Conservation (phyloP, 2,113 vertebrate genomes). For the Uria lomvia region DNA sequence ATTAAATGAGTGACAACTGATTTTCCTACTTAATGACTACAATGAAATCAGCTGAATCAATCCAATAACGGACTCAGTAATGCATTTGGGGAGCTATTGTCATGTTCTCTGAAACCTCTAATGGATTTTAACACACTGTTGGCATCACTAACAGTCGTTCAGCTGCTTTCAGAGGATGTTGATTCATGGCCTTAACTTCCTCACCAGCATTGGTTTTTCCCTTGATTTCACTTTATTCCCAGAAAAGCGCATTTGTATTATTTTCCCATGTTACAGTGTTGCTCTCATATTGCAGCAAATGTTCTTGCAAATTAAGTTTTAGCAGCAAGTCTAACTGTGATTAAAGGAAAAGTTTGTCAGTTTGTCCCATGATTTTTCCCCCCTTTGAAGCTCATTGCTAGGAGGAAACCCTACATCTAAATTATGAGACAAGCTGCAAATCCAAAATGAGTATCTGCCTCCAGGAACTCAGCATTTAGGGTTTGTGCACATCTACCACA, state of each 20-base stretch:
- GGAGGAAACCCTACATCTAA: neutral
- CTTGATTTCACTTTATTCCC: neutral
- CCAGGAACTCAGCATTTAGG: neutral
- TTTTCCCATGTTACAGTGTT: neutral
- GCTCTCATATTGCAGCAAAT: neutral
- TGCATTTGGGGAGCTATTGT: neutral
- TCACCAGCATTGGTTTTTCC: neutral
- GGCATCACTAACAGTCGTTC: neutral
- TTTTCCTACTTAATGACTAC: neutral
- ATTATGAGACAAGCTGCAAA: neutral
- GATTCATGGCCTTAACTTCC: neutral
- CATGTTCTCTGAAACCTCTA: neutral
- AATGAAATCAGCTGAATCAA: neutral
- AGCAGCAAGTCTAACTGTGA: neutral
- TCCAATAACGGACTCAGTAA: neutral
- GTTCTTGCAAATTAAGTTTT: neutral
- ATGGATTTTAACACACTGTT: fast-evolving
- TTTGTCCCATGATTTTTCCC: neutral
- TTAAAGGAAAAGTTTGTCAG: neutral
- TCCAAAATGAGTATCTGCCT: neutral
- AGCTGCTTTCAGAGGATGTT: neutral
- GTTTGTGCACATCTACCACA: neutral
- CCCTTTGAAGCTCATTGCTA: neutral
- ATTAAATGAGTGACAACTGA: neutral
- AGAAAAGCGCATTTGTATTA: neutral